Conservation (phyloP, 2,888 invertebrate genomes). For the Eupithecia centaureata region DNA sequence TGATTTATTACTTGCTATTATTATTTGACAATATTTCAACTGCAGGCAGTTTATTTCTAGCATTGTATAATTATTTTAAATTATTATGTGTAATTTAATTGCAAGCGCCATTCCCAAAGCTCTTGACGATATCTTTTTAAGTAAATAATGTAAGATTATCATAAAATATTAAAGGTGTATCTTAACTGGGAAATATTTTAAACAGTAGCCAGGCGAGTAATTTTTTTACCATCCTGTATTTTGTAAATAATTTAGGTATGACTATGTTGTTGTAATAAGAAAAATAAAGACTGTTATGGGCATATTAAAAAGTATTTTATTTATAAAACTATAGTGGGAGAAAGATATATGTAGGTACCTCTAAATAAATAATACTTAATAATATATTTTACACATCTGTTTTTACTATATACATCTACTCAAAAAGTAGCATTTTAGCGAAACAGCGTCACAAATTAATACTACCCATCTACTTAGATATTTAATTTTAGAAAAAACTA, state of each 20-base stretch:
- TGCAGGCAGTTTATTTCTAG: conserved; percentile 10
- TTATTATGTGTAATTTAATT: neutral
- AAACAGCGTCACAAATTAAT: conserved; percentile 2
- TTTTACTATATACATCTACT: neutral
- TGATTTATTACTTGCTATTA: neutral
- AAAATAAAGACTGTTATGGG: conserved; percentile 81
- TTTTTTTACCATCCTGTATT: conserved; percentile 16
- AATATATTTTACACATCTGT: neutral
- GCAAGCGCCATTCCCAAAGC: conserved; percentile 5
- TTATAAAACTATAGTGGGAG: conserved; percentile 20
- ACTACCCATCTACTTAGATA: no score
- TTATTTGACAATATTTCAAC: conserved; percentile 3
- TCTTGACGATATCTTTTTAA: neutral
- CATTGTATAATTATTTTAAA: neutral
- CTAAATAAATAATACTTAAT: neutral
- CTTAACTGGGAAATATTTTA: conserved; percentile 1
- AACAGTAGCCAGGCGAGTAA: neutral
- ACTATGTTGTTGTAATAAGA: conserved; percentile 55
- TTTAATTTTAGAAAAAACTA: no score
- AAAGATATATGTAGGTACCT: neutral
- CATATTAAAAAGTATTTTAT: conserved; percentile 51
- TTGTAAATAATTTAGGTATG: conserved; percentile 52
- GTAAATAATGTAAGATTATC: neutral
- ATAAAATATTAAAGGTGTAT: neutral
- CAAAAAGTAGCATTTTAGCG: neutral